Evolutionary conservation across 1,140 invertebrate genomes (phyloP).

Genomic region (Metaphire vulgaris): DNA sequence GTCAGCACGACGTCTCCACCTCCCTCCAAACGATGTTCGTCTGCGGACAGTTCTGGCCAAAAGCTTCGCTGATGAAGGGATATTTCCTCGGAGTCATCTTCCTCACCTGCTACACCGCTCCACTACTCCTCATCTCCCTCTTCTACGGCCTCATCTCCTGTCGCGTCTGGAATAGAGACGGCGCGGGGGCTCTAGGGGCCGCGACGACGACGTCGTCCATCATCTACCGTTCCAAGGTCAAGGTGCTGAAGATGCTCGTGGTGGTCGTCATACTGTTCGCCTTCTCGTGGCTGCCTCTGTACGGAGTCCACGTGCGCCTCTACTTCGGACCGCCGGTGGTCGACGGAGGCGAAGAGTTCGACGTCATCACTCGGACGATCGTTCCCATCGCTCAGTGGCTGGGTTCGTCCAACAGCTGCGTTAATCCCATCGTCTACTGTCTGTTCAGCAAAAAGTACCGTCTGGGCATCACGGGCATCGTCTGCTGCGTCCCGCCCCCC

Average conservation of each 20-base stretch:
- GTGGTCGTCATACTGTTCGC: conserved; percentile 90
- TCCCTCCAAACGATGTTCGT: conserved; percentile 33
- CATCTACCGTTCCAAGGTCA: conserved; percentile 35
- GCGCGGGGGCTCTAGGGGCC: background rate
- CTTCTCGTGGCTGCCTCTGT: conserved; percentile 86
- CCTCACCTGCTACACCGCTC: conserved; percentile 80
- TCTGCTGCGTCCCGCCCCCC: background rate
- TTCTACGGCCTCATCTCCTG: conserved; percentile 85
- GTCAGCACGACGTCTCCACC: conserved; percentile 8
- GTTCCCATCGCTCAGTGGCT: conserved; percentile 91
- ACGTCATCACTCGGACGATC: background rate
- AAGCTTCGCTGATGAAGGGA: conserved; percentile 62
- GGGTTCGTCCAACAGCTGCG: conserved; percentile 89
- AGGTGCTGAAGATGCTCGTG: conserved; percentile 89
- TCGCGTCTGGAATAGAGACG: background rate
- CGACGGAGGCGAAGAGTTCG: conserved; percentile 9
- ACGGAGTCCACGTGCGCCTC: conserved; percentile 54
- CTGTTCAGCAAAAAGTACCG: conserved; percentile 95
- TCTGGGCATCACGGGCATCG: conserved; percentile 55
- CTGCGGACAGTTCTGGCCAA: conserved; percentile 36
- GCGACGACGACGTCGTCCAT: background rate
- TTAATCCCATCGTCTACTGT: conserved; percentile 95
- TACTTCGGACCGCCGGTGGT: conserved; percentile 33
- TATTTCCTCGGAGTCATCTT: conserved; percentile 86
- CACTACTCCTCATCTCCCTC: conserved; percentile 80